Evolutionary conservation across 2,797 vertebrate species (phyloP), one percentile per base, ranked within the genome.

Genomic region (Euthynnus affinis): DNA sequence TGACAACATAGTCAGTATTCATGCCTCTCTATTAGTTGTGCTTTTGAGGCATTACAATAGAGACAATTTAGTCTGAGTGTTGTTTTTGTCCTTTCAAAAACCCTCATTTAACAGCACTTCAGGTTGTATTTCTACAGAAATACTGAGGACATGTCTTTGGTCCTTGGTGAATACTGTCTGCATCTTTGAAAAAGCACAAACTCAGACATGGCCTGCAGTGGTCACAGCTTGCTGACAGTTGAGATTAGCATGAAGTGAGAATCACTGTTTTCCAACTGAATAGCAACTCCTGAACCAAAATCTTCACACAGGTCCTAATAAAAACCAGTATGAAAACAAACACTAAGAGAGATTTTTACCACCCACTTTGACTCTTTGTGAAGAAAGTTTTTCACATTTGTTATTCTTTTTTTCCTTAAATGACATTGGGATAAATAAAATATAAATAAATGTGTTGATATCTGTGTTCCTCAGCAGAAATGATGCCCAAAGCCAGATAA

Each of bases 401-500:
- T 44, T 44, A 67, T 8, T 23, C 17, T 65, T 57, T 52, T 9
- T 32, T 32, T 32, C 29, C 10, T 52, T 2, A 49, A 25, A 49
- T 60, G 8, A 56, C 65, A 37, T 32, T 32, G 29, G 29, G 29
- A 32, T 66, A n/a, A 78, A 74, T 65, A 20, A 20, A 69, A 27
- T 65, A 29, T 59, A 78, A 70, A 82, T 49, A 66, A 70, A 56
- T 0, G n/a, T 34, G 55, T 56, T 62, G 29, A 32, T 62, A n/a
- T 82, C 42, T 62, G 62, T 67, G 68, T 72, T 60, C 18, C 44
- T 13, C 42, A 55, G 71, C 74, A 59, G 74, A 70, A 84, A 61
- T 5, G 48, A 66, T 62, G 37, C 75, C 71, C 78, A 15, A 23
- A 60, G 4, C 32, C 52, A 51, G 72, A 76, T 73, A 6, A 61